phyloP scores from a whole-genome alignment of 1,140 invertebrate species.

The Dinoponera quadriceps region DNA sequence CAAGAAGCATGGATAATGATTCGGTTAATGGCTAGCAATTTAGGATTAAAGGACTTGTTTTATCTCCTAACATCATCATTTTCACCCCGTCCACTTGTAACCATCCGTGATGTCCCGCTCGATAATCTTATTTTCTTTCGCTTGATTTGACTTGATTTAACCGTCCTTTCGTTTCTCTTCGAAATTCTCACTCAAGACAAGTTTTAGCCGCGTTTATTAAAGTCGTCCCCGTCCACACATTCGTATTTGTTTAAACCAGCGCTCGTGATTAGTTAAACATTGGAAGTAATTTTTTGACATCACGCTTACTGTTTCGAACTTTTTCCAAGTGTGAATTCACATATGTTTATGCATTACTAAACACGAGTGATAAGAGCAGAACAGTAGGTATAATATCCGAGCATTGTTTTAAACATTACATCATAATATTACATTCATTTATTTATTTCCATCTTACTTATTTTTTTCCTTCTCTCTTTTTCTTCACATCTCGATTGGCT shows the following conservation, averaged over 20 bases:
- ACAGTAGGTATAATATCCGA: neutral
- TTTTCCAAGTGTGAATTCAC: too few species aligned
- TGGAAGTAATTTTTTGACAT: too few species aligned
- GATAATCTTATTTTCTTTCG: conserved; percentile 23
- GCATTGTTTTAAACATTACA: conserved; percentile 48
- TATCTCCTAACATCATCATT: neutral
- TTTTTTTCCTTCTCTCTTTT: conserved; percentile 29
- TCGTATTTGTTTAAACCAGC: neutral
- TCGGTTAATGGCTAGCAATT: too few species aligned
- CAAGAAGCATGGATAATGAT: too few species aligned
- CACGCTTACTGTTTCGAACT: too few species aligned
- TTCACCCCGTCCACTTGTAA: neutral
- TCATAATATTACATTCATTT: conserved; percentile 52
- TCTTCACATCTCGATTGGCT: conserved; percentile 38
- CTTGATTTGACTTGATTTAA: neutral
- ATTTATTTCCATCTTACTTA: conserved; percentile 27
- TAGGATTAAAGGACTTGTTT: conserved; percentile 3
- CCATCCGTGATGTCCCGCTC: conserved; percentile 23
- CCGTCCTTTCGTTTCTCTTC: neutral
- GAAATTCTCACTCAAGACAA: conserved; percentile 46
- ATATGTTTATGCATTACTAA: too few species aligned
- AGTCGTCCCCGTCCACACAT: conserved; percentile 29
- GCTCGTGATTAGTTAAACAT: too few species aligned
- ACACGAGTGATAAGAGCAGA: neutral
- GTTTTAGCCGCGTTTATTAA: conserved; percentile 7